These are phyloP conservation scores for Callipepla californica DNA, from an alignment of 2,113 vertebrate genomes.

Conservation along the genomic window DNA sequence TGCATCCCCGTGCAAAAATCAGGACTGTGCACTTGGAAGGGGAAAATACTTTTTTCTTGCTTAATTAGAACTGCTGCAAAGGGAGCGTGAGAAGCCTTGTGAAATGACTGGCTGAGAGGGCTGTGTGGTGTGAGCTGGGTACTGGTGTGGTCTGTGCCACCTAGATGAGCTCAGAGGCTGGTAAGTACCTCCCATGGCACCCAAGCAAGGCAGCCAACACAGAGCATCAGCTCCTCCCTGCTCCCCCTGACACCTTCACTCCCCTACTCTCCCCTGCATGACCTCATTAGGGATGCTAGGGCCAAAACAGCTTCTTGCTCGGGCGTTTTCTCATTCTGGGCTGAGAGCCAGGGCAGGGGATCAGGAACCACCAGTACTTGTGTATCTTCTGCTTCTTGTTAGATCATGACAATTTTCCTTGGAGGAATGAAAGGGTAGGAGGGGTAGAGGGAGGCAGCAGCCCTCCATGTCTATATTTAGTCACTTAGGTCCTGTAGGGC, in stretches of 20 bases:
- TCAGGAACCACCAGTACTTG: not conserved
- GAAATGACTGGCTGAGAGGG: not conserved
- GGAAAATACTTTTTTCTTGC: not conserved
- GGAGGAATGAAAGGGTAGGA: not conserved
- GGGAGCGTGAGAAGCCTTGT: not conserved
- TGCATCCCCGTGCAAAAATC: constrained; percentile 64
- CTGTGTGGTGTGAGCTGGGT: rapidly evolving
- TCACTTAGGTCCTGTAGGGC: not conserved
- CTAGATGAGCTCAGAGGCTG: not conserved
- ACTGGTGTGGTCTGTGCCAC: not conserved
- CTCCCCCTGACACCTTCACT: not conserved
- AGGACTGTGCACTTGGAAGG: constrained; percentile 60
- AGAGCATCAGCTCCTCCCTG: rapidly evolving
- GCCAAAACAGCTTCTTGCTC: not conserved
- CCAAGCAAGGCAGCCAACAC: not conserved
- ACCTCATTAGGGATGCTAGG: not conserved
- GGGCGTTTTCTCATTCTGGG: not conserved
- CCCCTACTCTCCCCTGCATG: rapidly evolving
- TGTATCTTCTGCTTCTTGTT: not conserved
- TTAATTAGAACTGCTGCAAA: constrained; percentile 34
- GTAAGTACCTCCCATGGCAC: not conserved
- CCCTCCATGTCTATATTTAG: not conserved
- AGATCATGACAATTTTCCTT: not conserved
- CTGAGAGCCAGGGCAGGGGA: not conserved
- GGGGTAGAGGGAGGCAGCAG: not conserved